phyloP scores from a whole-genome alignment of 2,888 invertebrate species.

The Cerastis leucographa region DNA sequence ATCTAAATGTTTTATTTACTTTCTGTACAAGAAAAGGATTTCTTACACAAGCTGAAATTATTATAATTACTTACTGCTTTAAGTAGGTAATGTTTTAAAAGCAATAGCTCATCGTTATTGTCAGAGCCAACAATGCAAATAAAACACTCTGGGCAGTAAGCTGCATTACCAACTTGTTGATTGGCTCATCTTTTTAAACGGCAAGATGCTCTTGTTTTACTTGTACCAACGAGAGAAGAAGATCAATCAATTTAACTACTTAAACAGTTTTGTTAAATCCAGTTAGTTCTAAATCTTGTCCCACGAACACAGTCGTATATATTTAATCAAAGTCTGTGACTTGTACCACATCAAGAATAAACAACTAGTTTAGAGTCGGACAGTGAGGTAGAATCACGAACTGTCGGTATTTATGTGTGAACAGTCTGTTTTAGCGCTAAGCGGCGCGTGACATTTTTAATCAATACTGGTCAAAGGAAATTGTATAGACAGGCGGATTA shows the following conservation, averaged over 20 bases:
- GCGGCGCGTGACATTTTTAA: conserved; percentile 56
- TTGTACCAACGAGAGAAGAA: not conserved
- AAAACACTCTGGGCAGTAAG: too few relatives aligned
- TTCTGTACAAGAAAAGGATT: too few relatives aligned
- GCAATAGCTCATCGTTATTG: not conserved
- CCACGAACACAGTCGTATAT: not conserved
- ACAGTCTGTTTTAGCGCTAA: conserved; percentile 49
- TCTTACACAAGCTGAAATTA: not conserved
- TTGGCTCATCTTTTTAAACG: not conserved
- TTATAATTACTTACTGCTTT: not conserved
- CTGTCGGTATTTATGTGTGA: conserved; percentile 61
- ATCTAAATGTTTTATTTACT: not conserved
- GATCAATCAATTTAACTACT: not conserved
- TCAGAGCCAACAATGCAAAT: not conserved
- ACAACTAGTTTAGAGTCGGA: conserved; percentile 52
- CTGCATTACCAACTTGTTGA: not conserved
- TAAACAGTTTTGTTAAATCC: not conserved
- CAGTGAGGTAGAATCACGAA: conserved; percentile 60
- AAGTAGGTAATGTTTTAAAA: not conserved
- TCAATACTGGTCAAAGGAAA: conserved; percentile 37
- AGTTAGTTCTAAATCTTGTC: not conserved
- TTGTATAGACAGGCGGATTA: conserved; percentile 14
- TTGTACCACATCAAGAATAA: conserved; percentile 48
- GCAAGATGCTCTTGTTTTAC: not conserved
- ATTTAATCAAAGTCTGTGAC: conserved; percentile 17